A percentile compares a stretch with the other conserved stretches of the same genome.
Evolutionary conservation across 64 coral and sea anemone species (phyloP).

Genomic region (Porites australiensis): DNA sequence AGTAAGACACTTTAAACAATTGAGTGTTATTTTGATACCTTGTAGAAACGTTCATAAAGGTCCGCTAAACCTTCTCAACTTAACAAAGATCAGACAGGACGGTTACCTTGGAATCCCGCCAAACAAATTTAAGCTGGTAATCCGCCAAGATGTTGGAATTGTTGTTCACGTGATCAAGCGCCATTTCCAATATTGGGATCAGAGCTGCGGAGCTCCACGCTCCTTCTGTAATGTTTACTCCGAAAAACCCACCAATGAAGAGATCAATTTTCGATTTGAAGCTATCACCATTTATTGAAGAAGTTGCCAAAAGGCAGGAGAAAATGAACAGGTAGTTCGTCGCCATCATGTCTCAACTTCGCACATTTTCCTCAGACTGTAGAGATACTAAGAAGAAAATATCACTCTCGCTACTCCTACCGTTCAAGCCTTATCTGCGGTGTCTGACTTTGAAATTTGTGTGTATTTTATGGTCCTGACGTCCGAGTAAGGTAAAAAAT

Average conservation of each 20-base stretch:
- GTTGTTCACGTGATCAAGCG: conserved; percentile 71
- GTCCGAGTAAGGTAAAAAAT: too few relatives aligned
- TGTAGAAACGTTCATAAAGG: too few relatives aligned
- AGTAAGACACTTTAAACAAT: background rate
- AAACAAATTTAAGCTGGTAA: conserved; percentile 60
- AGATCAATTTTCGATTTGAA: conserved; percentile 16
- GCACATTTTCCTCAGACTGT: background rate
- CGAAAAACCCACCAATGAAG: conserved; percentile 70
- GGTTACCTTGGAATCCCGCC: conserved; percentile 74
- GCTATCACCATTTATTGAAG: background rate
- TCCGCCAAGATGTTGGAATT: conserved; percentile 59
- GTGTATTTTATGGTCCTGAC: too few relatives aligned
- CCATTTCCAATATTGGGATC: conserved; percentile 67
- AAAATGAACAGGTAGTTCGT: background rate
- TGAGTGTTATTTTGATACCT: too few relatives aligned
- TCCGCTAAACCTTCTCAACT: too few relatives aligned
- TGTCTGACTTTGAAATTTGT: too few relatives aligned
- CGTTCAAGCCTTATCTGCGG: too few relatives aligned
- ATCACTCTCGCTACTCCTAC: background rate
- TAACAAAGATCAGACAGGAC: too few relatives aligned
- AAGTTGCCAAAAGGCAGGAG: background rate
- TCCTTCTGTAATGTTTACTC: conserved; percentile 15
- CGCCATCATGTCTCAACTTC: background rate
- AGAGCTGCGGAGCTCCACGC: conserved; percentile 56
- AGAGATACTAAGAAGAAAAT: background rate